phyloP scores from a whole-genome alignment of 2,113 vertebrate species.

The Panurus biarmicus region DNA sequence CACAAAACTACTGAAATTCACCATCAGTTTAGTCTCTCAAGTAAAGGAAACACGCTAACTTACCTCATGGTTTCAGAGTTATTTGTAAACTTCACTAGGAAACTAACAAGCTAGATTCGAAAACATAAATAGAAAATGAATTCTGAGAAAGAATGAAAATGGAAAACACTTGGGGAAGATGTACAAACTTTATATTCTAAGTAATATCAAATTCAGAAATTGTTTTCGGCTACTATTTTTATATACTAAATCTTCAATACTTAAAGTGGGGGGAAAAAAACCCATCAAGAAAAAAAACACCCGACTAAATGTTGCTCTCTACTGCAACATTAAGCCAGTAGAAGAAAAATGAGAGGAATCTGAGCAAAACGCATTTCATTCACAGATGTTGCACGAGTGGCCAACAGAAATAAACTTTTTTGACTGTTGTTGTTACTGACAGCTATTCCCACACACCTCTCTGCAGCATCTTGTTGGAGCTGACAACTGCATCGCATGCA shows the following conservation, averaged over 20 bases:
- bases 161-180: background rate
- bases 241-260: background rate
- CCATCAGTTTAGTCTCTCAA: background rate
- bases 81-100: background rate
- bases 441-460: background rate
- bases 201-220: background rate
- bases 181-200: background rate
- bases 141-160: background rate
- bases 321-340: background rate
- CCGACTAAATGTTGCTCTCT: background rate
- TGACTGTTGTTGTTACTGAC: background rate
- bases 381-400: background rate
- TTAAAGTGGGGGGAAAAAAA: fast-evolving
- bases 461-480: background rate
- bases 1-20: background rate
- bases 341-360: background rate
- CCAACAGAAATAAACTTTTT: background rate
- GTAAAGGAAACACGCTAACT: background rate
- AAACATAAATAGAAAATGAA: background rate
- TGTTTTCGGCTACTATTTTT: background rate
- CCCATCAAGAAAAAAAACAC: background rate
- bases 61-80: background rate
- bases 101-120: background rate
- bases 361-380: background rate
- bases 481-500: background rate